Evolutionary conservation across 2,888 invertebrate species (phyloP).

Genomic region (Ametastegia equiseti): DNA sequence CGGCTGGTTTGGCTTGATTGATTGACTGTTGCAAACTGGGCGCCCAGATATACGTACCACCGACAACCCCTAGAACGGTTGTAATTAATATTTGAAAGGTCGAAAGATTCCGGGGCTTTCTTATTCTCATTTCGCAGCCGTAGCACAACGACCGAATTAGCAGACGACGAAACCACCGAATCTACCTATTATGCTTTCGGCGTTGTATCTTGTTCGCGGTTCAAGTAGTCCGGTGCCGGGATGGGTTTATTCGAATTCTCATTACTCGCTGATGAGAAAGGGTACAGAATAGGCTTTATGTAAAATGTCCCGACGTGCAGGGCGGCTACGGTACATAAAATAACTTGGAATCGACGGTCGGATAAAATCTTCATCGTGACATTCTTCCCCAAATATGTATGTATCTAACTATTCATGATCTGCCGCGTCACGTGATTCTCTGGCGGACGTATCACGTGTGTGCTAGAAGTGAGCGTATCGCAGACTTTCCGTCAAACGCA

Average conservation of each 20-base stretch:
- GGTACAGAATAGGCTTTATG: constrained; percentile 17
- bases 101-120: constrained; percentile 74
- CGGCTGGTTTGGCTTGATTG: background rate
- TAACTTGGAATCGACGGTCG: constrained; percentile 13
- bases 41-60: constrained; percentile 78
- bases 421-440: background rate
- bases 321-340: constrained; percentile 19
- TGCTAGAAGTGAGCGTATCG: background rate
- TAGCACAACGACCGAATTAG: background rate
- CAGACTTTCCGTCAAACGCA: constrained; percentile 7
- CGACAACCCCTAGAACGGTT: constrained; percentile 75
- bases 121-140: constrained; percentile 73
- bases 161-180: background rate
- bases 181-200: background rate
- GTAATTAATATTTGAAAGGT: constrained; percentile 75
- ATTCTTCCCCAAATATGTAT: background rate
- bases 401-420: background rate
- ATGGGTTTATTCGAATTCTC: background rate
- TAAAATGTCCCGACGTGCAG: constrained; percentile 22
- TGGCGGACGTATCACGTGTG: background rate
- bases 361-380: constrained; percentile 8
- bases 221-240: constrained; percentile 11
- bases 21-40: constrained; percentile 70
- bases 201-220: background rate
- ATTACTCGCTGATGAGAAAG: background rate